These are phyloP conservation scores for Monochamus saltuarius DNA, from an alignment of 1,140 invertebrate species.

Conservation along the genomic window DNA sequence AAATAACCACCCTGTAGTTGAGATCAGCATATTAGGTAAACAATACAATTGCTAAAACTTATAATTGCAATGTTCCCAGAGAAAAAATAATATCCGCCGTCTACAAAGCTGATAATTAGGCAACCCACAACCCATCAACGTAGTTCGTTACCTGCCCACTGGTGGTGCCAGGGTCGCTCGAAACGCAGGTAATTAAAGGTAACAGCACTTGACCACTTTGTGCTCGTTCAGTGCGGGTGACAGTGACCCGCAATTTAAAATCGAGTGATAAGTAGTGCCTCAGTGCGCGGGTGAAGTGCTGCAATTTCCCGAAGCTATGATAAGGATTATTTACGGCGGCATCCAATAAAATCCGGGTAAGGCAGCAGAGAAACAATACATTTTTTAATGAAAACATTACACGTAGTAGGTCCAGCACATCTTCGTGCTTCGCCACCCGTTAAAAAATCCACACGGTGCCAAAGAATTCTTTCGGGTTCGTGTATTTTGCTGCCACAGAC, in stretches of 20 bases:
- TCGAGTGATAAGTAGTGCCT: constrained; percentile 30
- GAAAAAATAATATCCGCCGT: too few relatives aligned
- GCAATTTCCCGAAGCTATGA: constrained; percentile 14
- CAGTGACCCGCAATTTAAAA: constrained; percentile 29
- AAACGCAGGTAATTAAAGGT: constrained; percentile 34
- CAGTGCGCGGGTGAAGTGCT: constrained; percentile 13
- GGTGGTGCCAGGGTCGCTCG: constrained; percentile 24
- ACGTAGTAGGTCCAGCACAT: constrained; percentile 3
- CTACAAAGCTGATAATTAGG: neutral
- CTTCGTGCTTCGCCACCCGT: constrained; percentile 18
- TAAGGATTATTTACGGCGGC: constrained; percentile 13
- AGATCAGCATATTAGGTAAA: too few relatives aligned
- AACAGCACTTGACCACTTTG: constrained; percentile 38
- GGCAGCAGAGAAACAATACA: too few relatives aligned
- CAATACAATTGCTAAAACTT: too few relatives aligned
- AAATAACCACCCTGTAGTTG: too few relatives aligned
- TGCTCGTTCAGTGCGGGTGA: constrained; percentile 29
- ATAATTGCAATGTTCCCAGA: too few relatives aligned
- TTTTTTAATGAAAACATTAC: neutral
- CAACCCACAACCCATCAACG: constrained; percentile 3
- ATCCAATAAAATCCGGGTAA: neutral
- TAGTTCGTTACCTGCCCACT: constrained; percentile 29
- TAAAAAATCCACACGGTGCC: neutral
- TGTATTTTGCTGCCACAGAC: neutral
- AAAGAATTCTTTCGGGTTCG: too few relatives aligned